Base-by-base conservation (phyloP, 2,113 vertebrate species). In the Chionomys nivalis region DNA sequence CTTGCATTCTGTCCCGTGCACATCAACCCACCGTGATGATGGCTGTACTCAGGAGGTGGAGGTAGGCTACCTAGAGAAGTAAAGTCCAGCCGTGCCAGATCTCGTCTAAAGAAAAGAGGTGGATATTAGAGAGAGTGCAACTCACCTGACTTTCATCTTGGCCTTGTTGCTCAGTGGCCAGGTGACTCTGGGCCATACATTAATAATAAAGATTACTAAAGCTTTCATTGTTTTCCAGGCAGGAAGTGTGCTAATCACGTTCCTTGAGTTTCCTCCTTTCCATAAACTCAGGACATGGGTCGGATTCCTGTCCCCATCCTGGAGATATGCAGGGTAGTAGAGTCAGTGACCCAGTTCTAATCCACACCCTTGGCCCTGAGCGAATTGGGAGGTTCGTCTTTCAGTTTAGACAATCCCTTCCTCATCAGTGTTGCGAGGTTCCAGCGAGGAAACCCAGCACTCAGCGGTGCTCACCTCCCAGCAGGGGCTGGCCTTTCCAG, bases 311-410 rank as follows among this genome's bases (percentile, higher is more conserved):
- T 49, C 86, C 39, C 5, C 77, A 21, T 82, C 90, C 77, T 93
- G 55, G 91, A 95, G 96, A 77, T 0, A 3, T 12, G 19, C 28
- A 73, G 31, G 47, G 17, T 72, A 55, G 26, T 89, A 42, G 52
- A 90, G 75, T 93, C 17, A 10, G 73, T 58, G 11, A 3, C 94
- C 87, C 82, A 93, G 93, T 93, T 95, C 49, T 85, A 44, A 6
- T 44, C 73, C 17, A 78, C 89, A 72, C 44, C 63, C 13, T n/a
- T 75, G 87, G 63, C 95, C 36, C 49, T 79, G 73, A 87, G 89
- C 87, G 94, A 76, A 68, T 85, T 7, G 7, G 2, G 3, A 31
- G 14, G 76, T 94, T 94, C 10, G 11, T 70, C 77, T 90, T 44
- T 85, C 86, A 92, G 92, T 47, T 78, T 61, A 61, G 65, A 61